Evolutionary conservation across 2,888 invertebrate genomes (phyloP).

Genomic region (Ctena decussata): DNA sequence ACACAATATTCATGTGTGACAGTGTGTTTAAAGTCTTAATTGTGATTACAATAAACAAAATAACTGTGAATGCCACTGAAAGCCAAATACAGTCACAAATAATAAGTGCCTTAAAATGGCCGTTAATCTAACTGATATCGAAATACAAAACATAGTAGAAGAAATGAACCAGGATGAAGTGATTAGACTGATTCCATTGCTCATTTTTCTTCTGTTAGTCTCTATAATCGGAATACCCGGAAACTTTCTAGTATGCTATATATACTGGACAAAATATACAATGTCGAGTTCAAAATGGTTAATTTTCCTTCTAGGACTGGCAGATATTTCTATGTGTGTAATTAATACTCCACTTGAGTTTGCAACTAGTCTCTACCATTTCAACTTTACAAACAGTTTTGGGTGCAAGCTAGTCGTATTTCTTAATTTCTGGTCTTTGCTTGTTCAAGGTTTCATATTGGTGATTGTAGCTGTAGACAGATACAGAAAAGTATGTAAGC

Average conservation of each 20-base stretch:
- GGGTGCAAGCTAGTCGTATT: conserved; percentile 60
- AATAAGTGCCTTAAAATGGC: no score
- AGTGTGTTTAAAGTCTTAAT: no score
- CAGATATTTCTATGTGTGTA: conserved; percentile 64
- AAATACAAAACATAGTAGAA: neutral
- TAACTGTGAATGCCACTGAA: no score
- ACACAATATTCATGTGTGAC: no score
- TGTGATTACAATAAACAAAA: no score
- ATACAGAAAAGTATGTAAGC: conserved; percentile 75
- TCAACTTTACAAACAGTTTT: conserved; percentile 47
- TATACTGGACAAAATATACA: conserved; percentile 59
- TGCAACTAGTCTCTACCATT: conserved; percentile 57
- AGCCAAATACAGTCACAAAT: no score
- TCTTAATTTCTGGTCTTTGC: conserved; percentile 50
- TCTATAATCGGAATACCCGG: conserved; percentile 62
- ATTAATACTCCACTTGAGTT: conserved; percentile 64
- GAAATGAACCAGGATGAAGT: conserved; percentile 60
- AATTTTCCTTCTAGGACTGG: conserved; percentile 62
- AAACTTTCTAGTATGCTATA: conserved; percentile 66
- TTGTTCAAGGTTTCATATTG: conserved; percentile 56
- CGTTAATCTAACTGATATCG: no score
- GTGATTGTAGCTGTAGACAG: no score
- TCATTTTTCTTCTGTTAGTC: conserved; percentile 52
- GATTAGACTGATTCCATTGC: conserved; percentile 50
- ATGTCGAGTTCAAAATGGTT: conserved; percentile 69